These are phyloP conservation scores for Bradypodion pumilum DNA, from an alignment of 2,797 vertebrate species.

Conservation along the genomic window DNA sequence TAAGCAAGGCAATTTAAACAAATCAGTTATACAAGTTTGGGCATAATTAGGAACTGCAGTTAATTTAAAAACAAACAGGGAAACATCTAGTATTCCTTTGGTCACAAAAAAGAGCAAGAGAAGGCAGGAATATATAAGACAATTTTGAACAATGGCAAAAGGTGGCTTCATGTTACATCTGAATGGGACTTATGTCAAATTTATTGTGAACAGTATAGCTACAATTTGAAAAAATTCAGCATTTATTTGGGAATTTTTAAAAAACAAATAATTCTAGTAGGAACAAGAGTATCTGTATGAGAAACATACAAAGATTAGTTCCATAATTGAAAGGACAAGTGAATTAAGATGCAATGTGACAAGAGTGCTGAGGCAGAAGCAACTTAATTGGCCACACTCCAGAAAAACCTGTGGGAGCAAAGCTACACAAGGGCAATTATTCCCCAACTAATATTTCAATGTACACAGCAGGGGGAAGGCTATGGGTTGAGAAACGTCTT, in stretches of 20 bases:
- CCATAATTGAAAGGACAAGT: not conserved
- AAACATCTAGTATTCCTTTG: not conserved
- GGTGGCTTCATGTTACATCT: not conserved
- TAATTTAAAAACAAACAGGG: not conserved
- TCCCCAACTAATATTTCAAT: conserved; percentile 49
- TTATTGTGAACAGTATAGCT: not conserved
- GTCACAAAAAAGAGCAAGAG: not conserved
- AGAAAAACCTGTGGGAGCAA: conserved; percentile 39
- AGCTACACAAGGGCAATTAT: conserved; percentile 33
- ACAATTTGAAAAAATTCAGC: not conserved
- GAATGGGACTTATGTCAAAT: not conserved
- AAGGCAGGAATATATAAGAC: not conserved
- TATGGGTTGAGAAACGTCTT: conserved; percentile 7
- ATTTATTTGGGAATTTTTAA: not conserved
- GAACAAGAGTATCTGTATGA: not conserved
- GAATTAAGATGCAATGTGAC: conserved; percentile 12
- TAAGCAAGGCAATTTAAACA: not conserved
- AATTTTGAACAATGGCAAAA: not conserved
- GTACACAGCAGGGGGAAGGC: conserved; percentile 38
- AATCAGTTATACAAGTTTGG: not conserved
- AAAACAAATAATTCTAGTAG: not conserved
- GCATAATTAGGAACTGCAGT: not conserved
- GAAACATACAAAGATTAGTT: conserved; percentile 24
- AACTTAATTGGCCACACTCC: conserved; percentile 33
- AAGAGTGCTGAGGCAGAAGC: conserved; percentile 20